These are phyloP conservation scores for Eupithecia vulgata DNA, from an alignment of 2,888 invertebrate species.

Conservation along the genomic window DNA sequence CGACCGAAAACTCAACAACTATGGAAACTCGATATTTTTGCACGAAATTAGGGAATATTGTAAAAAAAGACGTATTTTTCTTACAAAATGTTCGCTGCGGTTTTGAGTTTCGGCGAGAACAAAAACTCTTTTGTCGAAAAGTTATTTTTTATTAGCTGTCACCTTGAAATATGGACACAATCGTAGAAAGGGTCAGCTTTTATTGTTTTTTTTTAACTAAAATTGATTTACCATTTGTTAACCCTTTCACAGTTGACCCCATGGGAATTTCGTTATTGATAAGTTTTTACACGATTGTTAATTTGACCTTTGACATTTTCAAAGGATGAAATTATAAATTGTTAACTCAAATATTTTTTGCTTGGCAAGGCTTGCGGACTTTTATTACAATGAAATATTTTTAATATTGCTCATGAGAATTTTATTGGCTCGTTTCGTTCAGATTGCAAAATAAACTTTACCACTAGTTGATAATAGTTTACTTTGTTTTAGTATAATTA, in stretches of 20 bases:
- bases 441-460: too few relatives aligned
- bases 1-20: conserved; percentile 64
- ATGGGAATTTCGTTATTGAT: conserved; percentile 38
- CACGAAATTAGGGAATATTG: conserved; percentile 76
- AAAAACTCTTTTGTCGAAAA: conserved; percentile 50
- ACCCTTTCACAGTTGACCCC: conserved; percentile 63
- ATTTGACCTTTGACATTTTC: conserved; percentile 47
- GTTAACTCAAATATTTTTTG: background rate
- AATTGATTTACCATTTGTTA: conserved; percentile 64
- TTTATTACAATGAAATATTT: background rate
- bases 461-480: too few relatives aligned
- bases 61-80: conserved; percentile 73
- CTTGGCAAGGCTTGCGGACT: background rate
- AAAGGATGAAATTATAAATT: conserved; percentile 26
- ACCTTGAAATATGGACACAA: conserved; percentile 69
- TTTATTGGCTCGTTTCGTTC: background rate
- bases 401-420: background rate
- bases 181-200: conserved; percentile 75
- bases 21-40: conserved; percentile 79
- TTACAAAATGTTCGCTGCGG: conserved; percentile 72
- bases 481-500: too few relatives aligned
- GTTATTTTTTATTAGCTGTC: conserved; percentile 65
- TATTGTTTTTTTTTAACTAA: conserved; percentile 50
- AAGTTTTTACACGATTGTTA: conserved; percentile 36
- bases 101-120: conserved; percentile 69